Percentiles rank a stretch among this genome's conserved stretches.
Conservation (phyloP, 2,797 vertebrate species). For the Euthynnus affinis region DNA sequence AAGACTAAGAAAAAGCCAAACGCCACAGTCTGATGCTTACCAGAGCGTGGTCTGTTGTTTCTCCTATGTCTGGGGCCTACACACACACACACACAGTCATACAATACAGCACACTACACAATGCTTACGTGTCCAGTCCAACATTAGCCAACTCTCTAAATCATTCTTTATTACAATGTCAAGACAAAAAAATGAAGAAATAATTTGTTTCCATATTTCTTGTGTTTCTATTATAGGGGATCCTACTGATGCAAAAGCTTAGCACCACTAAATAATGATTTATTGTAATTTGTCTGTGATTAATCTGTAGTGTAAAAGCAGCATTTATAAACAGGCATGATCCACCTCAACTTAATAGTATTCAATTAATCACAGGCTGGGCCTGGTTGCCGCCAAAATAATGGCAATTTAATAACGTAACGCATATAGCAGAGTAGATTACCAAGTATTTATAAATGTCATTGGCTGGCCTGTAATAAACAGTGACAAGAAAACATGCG, state of each 20-base stretch:
- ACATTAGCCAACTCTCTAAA: constrained; percentile 60
- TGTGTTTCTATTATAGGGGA: constrained; percentile 47
- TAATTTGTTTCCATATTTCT: constrained; percentile 63
- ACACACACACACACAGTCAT: constrained; percentile 20
- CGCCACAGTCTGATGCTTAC: constrained; percentile 69
- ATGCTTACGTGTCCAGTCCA: constrained; percentile 42
- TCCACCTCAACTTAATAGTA: constrained; percentile 81
- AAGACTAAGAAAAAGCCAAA: constrained; percentile 65
- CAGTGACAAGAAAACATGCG: constrained; percentile 81
- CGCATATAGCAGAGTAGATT: constrained; percentile 79
- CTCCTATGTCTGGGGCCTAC: constrained; percentile 49
- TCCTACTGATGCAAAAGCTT: constrained; percentile 48
- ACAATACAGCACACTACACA: constrained; percentile 18
- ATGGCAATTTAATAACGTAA: constrained; percentile 85
- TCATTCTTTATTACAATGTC: constrained; percentile 73
- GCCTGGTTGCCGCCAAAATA: constrained; percentile 79
- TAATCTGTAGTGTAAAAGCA: constrained; percentile 75
- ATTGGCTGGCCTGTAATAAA: constrained; percentile 77
- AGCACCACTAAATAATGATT: constrained; percentile 65
- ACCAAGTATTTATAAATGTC: constrained; percentile 86
- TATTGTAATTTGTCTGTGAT: constrained; percentile 77
- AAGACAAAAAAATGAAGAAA: constrained; percentile 70
- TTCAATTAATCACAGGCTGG: constrained; percentile 83
- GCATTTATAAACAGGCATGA: constrained; percentile 77
- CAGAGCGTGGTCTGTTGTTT: constrained; percentile 78